Conservation (phyloP, 2,797 vertebrate genomes). For the Ambastaia sidthimunki region DNA sequence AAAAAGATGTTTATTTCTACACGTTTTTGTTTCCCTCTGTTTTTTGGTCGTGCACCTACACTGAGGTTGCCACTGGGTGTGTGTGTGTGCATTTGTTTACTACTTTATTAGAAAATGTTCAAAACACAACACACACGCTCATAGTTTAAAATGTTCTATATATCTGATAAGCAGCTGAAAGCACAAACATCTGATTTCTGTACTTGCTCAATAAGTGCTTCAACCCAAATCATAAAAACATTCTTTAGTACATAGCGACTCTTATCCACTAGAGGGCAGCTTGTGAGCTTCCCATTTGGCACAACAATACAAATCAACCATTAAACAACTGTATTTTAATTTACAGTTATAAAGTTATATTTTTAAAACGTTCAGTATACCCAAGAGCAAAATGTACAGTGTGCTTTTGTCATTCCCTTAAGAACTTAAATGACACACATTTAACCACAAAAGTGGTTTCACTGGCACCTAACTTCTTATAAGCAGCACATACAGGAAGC, state of each 20-base stretch:
- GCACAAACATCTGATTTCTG: too few relatives aligned
- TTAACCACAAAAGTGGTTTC: conserved; percentile 9
- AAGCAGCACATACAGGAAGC: conserved; percentile 2
- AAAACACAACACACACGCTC: too few relatives aligned
- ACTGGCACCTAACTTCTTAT: not conserved
- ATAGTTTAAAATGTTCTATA: too few relatives aligned
- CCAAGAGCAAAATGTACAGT: not conserved
- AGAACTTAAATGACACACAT: not conserved
- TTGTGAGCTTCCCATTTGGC: not conserved
- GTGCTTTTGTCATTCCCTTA: not conserved
- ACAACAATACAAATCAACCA: not conserved
- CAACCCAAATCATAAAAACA: not conserved
- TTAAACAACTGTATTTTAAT: not conserved
- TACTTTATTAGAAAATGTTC: too few relatives aligned
- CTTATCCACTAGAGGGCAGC: not conserved
- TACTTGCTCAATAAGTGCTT: too few relatives aligned
- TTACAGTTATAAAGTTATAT: not conserved
- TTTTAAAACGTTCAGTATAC: not conserved
- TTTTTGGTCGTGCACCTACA: too few relatives aligned
- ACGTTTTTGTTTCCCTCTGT: not conserved
- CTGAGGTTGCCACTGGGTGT: too few relatives aligned
- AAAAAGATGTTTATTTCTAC: not conserved
- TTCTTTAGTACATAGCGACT: not conserved
- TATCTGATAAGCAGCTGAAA: too few relatives aligned
- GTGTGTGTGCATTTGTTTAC: too few relatives aligned